Evolutionary conservation across 2,797 vertebrate genomes (phyloP).

Genomic region (Tenualosa ilisha): DNA sequence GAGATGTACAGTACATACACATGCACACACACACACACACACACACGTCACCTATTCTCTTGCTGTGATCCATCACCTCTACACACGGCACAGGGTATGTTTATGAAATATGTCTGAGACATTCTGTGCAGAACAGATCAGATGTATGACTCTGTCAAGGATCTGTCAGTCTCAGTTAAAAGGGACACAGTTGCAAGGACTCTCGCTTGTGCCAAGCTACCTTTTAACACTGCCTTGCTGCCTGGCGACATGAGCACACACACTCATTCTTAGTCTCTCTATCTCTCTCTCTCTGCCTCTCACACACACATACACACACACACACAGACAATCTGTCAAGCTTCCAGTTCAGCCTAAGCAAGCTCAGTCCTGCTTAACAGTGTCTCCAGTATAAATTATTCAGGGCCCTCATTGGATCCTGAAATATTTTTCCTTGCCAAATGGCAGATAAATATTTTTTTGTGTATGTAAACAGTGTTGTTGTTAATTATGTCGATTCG

Average conservation of each 20-base stretch:
- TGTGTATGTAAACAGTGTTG: neutral
- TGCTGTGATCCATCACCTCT: constrained; percentile 53
- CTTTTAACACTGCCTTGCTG: neutral
- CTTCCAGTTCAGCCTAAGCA: neutral
- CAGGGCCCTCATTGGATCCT: neutral
- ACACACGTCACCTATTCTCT: constrained; percentile 24
- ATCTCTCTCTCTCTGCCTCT: neutral
- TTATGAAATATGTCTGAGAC: constrained; percentile 50
- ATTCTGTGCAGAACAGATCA: constrained; percentile 25
- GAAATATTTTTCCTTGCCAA: neutral
- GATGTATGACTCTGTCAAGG: neutral
- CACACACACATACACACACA: neutral
- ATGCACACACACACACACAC: neutral
- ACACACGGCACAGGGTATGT: constrained; percentile 40
- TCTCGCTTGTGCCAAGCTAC: neutral
- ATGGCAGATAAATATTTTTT: neutral
- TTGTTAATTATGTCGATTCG: constrained; percentile 5
- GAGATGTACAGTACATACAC: no score
- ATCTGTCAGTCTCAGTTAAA: neutral
- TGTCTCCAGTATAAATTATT: neutral
- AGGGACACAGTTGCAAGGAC: neutral
- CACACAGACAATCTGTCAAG: neutral
- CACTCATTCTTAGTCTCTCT: neutral
- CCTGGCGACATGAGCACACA: neutral
- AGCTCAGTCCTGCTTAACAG: neutral